phyloP scores from a whole-genome alignment of 2,888 invertebrate genomes.

The Elmis aenea region DNA sequence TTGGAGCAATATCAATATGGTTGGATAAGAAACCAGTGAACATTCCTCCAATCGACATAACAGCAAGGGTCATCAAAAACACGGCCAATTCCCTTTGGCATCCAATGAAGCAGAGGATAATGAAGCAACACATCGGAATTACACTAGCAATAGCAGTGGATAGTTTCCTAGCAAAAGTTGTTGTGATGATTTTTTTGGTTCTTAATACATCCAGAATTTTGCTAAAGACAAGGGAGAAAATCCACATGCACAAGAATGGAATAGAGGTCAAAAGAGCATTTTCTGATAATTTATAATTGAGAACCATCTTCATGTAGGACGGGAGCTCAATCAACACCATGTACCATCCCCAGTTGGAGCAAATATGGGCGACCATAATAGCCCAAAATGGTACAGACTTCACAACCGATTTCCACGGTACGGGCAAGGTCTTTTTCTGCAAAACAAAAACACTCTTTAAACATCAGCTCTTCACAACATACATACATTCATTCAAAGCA shows the following conservation, averaged over 20 bases:
- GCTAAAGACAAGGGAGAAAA: slow-evolving; percentile 19
- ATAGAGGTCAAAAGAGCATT: neutral
- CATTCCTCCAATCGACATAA: slow-evolving; percentile 74
- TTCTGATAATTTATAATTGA: neutral
- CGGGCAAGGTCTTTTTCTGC: slow-evolving; percentile 49
- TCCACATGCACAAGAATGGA: neutral
- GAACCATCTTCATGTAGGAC: neutral
- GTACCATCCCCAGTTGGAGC: slow-evolving; percentile 82
- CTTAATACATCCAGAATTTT: slow-evolving; percentile 2
- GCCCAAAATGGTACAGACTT: slow-evolving; percentile 70
- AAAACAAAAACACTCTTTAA: neutral
- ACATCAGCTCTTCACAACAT: neutral
- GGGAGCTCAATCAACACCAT: slow-evolving; percentile 68
- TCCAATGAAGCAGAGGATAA: slow-evolving; percentile 65
- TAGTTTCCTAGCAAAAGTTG: slow-evolving; percentile 47
- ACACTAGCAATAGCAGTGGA: slow-evolving; percentile 59
- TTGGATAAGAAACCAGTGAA: slow-evolving; percentile 77
- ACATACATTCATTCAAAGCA: neutral
- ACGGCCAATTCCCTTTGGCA: slow-evolving; percentile 62
- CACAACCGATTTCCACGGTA: slow-evolving; percentile 69
- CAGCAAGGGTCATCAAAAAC: slow-evolving; percentile 58
- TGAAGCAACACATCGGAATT: slow-evolving; percentile 63
- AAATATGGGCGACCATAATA: slow-evolving; percentile 69
- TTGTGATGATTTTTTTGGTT: neutral
- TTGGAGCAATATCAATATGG: slow-evolving; percentile 80